phyloP scores from a whole-genome alignment of 2,797 vertebrate genomes.

The Poecilia velifera region DNA sequence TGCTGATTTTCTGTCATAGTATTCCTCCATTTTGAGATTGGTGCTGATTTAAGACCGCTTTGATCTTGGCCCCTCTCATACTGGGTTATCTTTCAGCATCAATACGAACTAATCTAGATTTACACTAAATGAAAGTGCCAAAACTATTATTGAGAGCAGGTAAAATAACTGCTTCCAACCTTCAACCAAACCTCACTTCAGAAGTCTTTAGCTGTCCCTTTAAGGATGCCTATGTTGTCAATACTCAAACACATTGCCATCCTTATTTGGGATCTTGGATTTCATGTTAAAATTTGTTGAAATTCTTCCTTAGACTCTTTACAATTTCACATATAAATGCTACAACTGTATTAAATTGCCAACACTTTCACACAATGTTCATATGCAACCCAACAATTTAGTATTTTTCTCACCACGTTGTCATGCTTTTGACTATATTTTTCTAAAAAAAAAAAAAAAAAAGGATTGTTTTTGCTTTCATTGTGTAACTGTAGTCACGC shows the following conservation, averaged over 20 bases:
- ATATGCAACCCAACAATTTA: slow-evolving; percentile 4
- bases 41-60: background rate
- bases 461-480: slow-evolving; percentile 10
- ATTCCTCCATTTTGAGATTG: background rate
- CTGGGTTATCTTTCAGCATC: background rate
- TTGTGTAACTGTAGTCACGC: background rate
- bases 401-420: background rate
- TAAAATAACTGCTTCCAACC: background rate
- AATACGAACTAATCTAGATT: background rate
- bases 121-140: background rate
- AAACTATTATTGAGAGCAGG: background rate
- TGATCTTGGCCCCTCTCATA: background rate
- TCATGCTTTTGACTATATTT: slow-evolving; percentile 13
- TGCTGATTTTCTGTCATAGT: background rate
- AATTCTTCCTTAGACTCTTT: slow-evolving; percentile 6
- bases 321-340: slow-evolving; percentile 5
- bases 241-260: background rate
- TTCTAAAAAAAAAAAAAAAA: background rate
- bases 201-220: background rate
- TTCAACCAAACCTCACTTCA: background rate
- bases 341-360: background rate
- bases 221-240: background rate
- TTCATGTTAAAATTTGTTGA: slow-evolving; percentile 10
- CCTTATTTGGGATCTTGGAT: background rate
- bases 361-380: slow-evolving; percentile 7